Conservation (phyloP, 2,888 invertebrate species). For the Hybos culiciformis region DNA sequence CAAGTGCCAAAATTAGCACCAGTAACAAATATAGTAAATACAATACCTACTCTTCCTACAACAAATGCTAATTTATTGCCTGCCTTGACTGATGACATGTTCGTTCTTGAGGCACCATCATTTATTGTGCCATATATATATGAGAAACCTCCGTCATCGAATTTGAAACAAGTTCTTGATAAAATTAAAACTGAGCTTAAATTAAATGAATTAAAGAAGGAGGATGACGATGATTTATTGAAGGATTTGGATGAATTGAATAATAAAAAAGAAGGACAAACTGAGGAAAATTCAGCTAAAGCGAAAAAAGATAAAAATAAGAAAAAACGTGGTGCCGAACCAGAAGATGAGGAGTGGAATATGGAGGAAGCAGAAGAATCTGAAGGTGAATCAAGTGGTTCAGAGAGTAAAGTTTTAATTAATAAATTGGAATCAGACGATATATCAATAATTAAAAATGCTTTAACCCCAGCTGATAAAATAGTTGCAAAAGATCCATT, state of each 20-base stretch:
- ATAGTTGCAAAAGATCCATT: conserved; percentile 18
- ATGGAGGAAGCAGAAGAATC: conserved; percentile 42
- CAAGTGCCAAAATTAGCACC: conserved; percentile 27
- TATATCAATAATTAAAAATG: conserved; percentile 39
- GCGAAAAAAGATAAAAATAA: conserved; percentile 33
- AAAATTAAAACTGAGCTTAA: conserved; percentile 46
- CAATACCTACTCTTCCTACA: conserved; percentile 28
- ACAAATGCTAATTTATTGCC: conserved; percentile 55
- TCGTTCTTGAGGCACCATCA: conserved; percentile 82
- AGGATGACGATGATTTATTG: conserved; percentile 21
- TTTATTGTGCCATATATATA: conserved; percentile 89
- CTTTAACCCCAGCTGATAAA: conserved; percentile 35
- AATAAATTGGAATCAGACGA: conserved; percentile 42
- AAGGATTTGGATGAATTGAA: conserved; percentile 34
- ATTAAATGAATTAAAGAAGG: conserved; percentile 35
- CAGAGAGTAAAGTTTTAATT: conserved; percentile 38
- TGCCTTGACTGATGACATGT: conserved; percentile 81
- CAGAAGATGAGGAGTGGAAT: conserved; percentile 42
- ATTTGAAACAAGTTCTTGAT: conserved; percentile 57
- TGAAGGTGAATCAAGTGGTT: conserved; percentile 40
- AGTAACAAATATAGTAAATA: conserved; percentile 20
- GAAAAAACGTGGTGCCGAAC: conserved; percentile 19
- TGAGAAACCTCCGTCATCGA: conserved; percentile 72
- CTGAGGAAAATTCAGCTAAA: conserved; percentile 19
- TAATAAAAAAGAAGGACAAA: conserved; percentile 22